These are phyloP conservation scores for Grapholita molesta DNA, from an alignment of 1,140 invertebrate genomes.

Conservation along the genomic window DNA sequence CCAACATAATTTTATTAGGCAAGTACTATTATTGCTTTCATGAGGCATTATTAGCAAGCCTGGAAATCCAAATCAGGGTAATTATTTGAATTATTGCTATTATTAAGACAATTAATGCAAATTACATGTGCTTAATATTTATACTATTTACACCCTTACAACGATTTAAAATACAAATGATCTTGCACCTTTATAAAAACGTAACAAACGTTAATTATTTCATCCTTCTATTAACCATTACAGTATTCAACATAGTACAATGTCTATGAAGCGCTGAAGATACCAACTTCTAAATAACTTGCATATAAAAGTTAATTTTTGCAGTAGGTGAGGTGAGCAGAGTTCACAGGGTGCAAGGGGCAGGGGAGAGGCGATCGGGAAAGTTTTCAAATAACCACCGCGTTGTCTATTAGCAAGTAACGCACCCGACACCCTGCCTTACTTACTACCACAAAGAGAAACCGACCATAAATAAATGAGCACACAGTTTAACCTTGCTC, in stretches of 20 bases:
- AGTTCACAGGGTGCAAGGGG: background rate
- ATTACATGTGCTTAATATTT: too few species aligned
- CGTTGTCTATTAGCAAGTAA: slow-evolving; percentile 26
- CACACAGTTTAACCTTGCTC: background rate
- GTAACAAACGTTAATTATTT: too few species aligned
- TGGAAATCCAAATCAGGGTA: too few species aligned
- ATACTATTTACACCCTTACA: too few species aligned
- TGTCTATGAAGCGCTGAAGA: background rate
- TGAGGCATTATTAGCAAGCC: too few species aligned
- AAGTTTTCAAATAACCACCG: slow-evolving; percentile 33
- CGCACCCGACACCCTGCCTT: slow-evolving; percentile 7
- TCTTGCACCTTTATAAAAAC: too few species aligned
- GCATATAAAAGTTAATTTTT: background rate
- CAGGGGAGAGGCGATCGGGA: slow-evolving; percentile 17
- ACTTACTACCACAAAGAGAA: background rate
- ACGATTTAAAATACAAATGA: too few species aligned
- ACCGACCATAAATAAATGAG: background rate
- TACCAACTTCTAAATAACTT: background rate
- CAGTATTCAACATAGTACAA: background rate
- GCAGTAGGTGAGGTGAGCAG: background rate
- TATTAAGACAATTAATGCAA: too few species aligned
- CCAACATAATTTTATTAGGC: too few species aligned
- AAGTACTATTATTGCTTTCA: too few species aligned
- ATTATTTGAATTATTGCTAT: too few species aligned
- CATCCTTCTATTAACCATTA: too few species aligned